A percentile compares a stretch with the other conserved stretches of the same genome.
Evolutionary conservation across 2,888 invertebrate genomes (phyloP).

Genomic region (Alloplasta piceator): DNA sequence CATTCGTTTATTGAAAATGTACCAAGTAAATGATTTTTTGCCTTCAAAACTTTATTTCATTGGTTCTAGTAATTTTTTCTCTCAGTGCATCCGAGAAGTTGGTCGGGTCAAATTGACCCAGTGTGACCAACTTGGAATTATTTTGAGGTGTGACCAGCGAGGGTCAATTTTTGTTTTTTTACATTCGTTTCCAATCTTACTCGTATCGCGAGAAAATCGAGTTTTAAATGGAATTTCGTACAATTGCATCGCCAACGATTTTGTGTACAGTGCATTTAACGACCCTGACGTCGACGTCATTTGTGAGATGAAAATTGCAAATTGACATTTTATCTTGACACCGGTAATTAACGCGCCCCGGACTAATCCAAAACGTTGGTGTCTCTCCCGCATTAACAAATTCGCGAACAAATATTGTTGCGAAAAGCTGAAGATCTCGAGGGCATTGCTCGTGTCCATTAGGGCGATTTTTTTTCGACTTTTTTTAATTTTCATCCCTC

Average conservation of each 20-base stretch:
- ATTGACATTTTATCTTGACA: constrained; percentile 51
- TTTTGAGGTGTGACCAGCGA: no score
- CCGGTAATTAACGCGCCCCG: constrained; percentile 35
- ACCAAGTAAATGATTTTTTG: no score
- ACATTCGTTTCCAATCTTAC: background rate
- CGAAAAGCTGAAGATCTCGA: no score
- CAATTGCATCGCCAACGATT: background rate
- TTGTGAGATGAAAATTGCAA: constrained; percentile 22
- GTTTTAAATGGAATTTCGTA: background rate
- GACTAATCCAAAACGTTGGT: background rate
- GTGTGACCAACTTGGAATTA: no score
- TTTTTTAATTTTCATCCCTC: no score
- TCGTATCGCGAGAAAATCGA: background rate
- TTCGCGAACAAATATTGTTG: background rate
- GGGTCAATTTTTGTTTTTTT: background rate
- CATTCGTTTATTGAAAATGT: no score
- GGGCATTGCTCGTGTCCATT: no score
- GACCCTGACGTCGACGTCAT: background rate
- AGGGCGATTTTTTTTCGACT: no score
- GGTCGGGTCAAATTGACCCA: no score
- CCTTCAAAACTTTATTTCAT: no score
- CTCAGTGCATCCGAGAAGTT: no score
- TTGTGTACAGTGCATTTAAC: background rate
- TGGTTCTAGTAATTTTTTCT: no score
- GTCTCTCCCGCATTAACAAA: constrained; percentile 5